These are phyloP conservation scores for Marmota flaviventris DNA, from an alignment of 2,113 vertebrate species.

Conservation along the genomic window DNA sequence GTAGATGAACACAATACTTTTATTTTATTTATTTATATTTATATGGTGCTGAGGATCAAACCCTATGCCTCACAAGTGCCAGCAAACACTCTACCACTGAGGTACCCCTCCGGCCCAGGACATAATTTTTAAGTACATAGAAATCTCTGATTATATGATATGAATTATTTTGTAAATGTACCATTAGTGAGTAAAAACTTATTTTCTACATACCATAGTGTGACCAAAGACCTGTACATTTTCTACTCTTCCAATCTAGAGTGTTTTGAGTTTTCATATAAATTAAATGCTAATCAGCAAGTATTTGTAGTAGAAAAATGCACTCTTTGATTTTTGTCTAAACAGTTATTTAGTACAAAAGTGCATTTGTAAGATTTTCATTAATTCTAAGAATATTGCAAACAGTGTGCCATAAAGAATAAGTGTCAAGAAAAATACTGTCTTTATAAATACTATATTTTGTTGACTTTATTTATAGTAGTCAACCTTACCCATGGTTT, in stretches of 20 bases:
- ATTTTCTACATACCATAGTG: background rate
- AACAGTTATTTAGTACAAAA: background rate
- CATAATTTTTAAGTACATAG: background rate
- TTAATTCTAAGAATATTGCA: background rate
- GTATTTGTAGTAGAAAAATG: background rate
- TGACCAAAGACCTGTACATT: background rate
- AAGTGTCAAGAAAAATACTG: background rate
- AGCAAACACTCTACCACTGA: no score
- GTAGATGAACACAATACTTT: no score
- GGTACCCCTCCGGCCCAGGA: no score
- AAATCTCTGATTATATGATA: background rate
- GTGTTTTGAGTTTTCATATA: background rate
- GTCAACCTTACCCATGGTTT: background rate
- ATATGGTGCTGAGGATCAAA: no score
- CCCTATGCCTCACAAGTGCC: no score
- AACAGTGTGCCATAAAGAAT: background rate
- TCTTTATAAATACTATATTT: background rate
- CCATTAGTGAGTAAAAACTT: background rate
- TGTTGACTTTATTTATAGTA: background rate
- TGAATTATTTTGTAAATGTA: background rate
- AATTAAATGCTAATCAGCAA: background rate
- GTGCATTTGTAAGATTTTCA: background rate
- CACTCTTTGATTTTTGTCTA: background rate
- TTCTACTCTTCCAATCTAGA: background rate
- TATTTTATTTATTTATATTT: no score